Base-by-base conservation (phyloP, 2,888 invertebrate species). In the Drosophila buzzatii region DNA sequence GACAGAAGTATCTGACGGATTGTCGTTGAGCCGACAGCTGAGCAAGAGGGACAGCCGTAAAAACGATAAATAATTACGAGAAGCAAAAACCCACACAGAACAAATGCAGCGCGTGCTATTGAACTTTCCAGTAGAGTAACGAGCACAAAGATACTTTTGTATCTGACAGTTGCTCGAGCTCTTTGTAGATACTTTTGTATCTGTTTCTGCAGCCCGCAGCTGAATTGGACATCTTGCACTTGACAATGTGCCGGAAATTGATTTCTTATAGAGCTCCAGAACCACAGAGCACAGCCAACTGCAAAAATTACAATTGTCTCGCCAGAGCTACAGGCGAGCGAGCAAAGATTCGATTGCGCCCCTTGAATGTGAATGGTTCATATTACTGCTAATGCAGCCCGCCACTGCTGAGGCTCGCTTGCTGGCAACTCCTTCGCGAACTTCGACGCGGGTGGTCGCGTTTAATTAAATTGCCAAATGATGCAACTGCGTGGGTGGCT, bases 391-490 rank as follows among this genome's bases (percentile, higher is more conserved):
- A 49, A 55, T 52, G 58, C 45, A 41, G 65, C 65, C 39, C 52
- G 33, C 47, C 49, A 18, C 14, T 37, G 42, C 42, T 10, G 37
- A 8, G 44, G 47, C 44, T 60, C 57, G 27, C n/a, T n/a, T n/a
- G 12, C 23, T 37, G 14, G 31, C 44, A 18, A 52, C 47, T 58
- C 52, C 49, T 42, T 31, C 23, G 57, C 31, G 56, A 42, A 39
- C 60, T 49, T 47, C 83, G 64, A 23, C 56, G 47, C 70, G 75
- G 85, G 73, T 85, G 85, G 85, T 82, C 87, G 71, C 66, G 55
- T 76, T 88, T 86, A 86, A 86, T 86, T 86, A 86, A 86, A 85
- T 80, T 83, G 81, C 82, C 71, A 68, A 76, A 82, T 77, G 80
- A 72, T 53, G 16, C 51, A 42, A 27, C 64, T 44, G 77, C 74